Evolutionary conservation across 2,797 vertebrate species (phyloP).

Genomic region (Pangasius sanitwongsei): DNA sequence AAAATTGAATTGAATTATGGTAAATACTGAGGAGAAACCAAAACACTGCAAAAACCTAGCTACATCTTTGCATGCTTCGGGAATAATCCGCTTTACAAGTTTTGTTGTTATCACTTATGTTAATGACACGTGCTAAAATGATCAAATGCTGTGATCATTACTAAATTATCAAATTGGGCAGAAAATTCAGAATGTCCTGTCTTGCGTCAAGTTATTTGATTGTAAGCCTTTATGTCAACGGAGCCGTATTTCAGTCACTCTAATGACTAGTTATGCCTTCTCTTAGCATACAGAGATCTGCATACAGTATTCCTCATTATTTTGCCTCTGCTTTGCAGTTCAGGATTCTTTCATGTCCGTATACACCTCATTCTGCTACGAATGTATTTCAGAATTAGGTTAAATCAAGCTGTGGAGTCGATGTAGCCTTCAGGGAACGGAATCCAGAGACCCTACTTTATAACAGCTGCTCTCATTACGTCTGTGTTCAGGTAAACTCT

Average conservation of each 20-base stretch:
- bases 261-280: not conserved
- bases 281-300: no score
- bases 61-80: no score
- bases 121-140: no score
- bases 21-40: no score
- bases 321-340: not conserved
- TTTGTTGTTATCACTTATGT: no score
- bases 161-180: no score
- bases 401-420: conserved; percentile 1
- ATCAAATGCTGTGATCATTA: no score
- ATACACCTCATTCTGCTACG: not conserved
- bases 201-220: no score
- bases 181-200: not conserved
- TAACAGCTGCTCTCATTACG: conserved; percentile 29
- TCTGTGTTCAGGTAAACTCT: conserved; percentile 1
- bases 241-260: not conserved
- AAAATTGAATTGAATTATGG: no score
- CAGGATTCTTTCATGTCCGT: not conserved
- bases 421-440: not conserved
- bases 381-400: not conserved
- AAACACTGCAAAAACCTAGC: no score
- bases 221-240: no score
- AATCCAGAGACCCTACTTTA: not conserved
- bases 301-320: not conserved
- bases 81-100: no score